Conservation (phyloP, 2,797 vertebrate genomes). For the Falco columbarius region DNA sequence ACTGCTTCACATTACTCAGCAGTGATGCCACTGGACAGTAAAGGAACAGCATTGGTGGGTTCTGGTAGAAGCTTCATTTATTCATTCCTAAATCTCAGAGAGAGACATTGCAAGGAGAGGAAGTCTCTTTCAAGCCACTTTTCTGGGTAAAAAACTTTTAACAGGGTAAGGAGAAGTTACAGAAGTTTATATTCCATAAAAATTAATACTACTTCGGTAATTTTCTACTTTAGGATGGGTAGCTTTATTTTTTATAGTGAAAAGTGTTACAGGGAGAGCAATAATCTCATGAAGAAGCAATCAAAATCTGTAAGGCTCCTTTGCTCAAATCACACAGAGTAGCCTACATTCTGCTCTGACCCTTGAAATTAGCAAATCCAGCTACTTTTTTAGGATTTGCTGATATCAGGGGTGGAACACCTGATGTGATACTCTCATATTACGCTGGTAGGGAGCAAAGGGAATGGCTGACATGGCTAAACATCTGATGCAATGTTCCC, state of each 20-base stretch:
- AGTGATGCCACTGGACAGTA: constrained; percentile 49
- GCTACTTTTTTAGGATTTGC: constrained; percentile 31
- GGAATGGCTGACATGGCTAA: constrained; percentile 62
- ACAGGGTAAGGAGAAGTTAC: neutral
- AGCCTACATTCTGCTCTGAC: neutral
- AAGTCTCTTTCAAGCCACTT: neutral
- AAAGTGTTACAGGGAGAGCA: neutral
- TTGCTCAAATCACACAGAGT: neutral
- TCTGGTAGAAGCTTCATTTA: neutral
- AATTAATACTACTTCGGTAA: neutral
- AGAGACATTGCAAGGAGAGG: neutral
- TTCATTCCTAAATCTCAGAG: neutral
- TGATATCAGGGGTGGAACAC: constrained; percentile 45
- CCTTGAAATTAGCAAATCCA: neutral
- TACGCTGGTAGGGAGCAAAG: constrained; percentile 34
- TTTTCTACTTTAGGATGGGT: neutral
- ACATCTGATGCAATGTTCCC: constrained; percentile 59
- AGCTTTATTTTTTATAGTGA: neutral
- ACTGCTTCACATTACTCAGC: constrained; percentile 59
- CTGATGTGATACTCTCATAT: constrained; percentile 63
- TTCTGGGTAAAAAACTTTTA: neutral
- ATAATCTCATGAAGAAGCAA: neutral
- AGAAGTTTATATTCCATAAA: neutral
- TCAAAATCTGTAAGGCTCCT: neutral
- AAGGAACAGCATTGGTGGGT: neutral